These are phyloP conservation scores for Acleris emargana DNA, from an alignment of 2,888 invertebrate species.

Conservation along the genomic window DNA sequence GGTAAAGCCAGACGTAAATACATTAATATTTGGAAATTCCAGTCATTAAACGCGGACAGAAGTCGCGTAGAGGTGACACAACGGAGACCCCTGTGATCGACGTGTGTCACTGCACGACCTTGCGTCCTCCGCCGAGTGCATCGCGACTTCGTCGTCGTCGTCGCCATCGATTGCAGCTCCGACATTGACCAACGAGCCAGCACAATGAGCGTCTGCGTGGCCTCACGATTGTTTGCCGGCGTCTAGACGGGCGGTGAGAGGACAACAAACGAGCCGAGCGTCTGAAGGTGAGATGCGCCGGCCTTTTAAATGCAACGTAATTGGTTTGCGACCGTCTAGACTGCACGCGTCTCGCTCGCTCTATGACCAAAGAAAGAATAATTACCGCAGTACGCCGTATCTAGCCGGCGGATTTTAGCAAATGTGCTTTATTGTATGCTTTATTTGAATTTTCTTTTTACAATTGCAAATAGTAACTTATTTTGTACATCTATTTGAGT, in stretches of 20 bases:
- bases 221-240: constrained; percentile 60
- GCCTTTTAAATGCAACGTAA: constrained; percentile 66
- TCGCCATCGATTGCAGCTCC: constrained; percentile 9
- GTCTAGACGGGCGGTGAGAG: constrained; percentile 63
- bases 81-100: constrained; percentile 6
- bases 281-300: constrained; percentile 70
- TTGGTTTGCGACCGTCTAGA: constrained; percentile 41
- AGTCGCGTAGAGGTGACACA: constrained; percentile 22
- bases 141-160: constrained; percentile 10
- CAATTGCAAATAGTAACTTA: too few relatives aligned
- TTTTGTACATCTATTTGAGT: too few relatives aligned
- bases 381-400: constrained; percentile 24
- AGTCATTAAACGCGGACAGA: constrained; percentile 12
- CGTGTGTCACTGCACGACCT: constrained; percentile 27
- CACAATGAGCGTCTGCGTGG: constrained; percentile 34
- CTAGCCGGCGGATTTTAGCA: constrained; percentile 19
- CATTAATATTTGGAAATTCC: constrained; percentile 23
- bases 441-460: too few relatives aligned
- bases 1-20: constrained; percentile 10
- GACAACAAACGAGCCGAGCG: constrained; percentile 66
- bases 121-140: constrained; percentile 14
- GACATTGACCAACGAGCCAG: constrained; percentile 29
- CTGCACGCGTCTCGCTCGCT: constrained; percentile 34
- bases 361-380: constrained; percentile 35
- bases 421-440: too few relatives aligned